phyloP scores from a whole-genome alignment of 1,140 invertebrate species.

The Lasioglossum baleicum region DNA sequence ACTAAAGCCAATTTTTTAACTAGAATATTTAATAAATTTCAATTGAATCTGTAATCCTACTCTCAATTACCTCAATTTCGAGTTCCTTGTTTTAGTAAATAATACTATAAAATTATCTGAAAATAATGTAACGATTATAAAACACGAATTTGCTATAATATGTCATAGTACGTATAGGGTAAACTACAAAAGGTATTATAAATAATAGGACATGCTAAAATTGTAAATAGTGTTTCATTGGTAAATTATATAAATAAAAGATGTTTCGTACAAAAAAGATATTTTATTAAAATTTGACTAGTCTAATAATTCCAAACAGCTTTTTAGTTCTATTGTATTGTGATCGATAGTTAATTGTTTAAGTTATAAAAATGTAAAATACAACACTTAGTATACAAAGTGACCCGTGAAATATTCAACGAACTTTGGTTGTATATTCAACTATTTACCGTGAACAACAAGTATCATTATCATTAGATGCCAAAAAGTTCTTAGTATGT shows the following conservation, averaged over 20 bases:
- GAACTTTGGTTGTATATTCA: too few species aligned
- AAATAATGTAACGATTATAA: neutral
- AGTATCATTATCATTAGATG: too few species aligned
- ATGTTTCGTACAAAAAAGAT: constrained; percentile 28
- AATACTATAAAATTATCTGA: too few species aligned
- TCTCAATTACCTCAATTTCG: too few species aligned
- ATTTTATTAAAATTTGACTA: constrained; percentile 45
- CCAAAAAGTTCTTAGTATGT: too few species aligned
- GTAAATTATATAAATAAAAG: constrained; percentile 19
- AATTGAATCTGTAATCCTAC: neutral
- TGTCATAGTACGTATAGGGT: neutral
- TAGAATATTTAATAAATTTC: too few species aligned
- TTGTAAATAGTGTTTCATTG: constrained; percentile 4
- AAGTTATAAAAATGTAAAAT: constrained; percentile 53
- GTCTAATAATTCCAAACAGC: constrained; percentile 25
- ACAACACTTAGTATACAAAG: constrained; percentile 12
- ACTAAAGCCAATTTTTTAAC: too few species aligned
- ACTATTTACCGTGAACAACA: too few species aligned
- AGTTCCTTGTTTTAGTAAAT: too few species aligned
- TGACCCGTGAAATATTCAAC: too few species aligned
- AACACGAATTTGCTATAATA: neutral
- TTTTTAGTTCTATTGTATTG: neutral
- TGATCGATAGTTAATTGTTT: constrained; percentile 20
- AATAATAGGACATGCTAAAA: neutral
- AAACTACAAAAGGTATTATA: constrained; percentile 5